Percentiles rank a stretch among this genome's conserved stretches.
These are phyloP conservation scores for Zapornia atra DNA, from an alignment of 2,113 vertebrate genomes.

Conservation along the genomic window DNA sequence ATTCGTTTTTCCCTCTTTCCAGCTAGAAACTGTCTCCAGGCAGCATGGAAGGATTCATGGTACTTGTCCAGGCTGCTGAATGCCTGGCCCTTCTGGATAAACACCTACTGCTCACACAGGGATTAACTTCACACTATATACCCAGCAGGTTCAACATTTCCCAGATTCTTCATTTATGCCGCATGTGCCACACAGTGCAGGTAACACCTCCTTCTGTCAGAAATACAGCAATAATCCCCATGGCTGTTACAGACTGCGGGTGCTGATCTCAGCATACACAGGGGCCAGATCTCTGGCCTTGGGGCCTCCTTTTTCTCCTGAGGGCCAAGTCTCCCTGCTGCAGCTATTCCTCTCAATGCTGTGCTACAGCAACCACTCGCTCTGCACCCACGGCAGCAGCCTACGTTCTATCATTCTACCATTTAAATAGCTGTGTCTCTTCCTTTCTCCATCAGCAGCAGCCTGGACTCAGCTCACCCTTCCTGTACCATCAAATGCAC, in stretches of 20 bases:
- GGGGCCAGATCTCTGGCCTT: neutral
- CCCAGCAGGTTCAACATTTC: conserved; percentile 44
- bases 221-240: neutral
- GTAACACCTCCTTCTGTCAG: conserved; percentile 29
- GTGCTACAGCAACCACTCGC: neutral
- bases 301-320: neutral
- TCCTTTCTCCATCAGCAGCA: neutral
- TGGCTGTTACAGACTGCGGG: neutral
- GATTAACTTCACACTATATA: conserved; percentile 56
- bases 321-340: neutral
- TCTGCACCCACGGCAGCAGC: neutral
- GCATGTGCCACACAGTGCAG: neutral
- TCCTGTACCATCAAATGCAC: neutral
- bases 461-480: conserved; percentile 7
- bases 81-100: conserved; percentile 35
- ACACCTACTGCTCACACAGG: conserved; percentile 31
- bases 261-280: neutral
- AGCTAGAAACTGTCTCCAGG: neutral
- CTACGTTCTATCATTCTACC: neutral
- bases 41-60: neutral
- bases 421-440: neutral
- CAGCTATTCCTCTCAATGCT: neutral
- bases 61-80: conserved; percentile 25
- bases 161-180: neutral
- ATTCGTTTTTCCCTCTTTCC: neutral